phyloP scores from a whole-genome alignment of 1,140 invertebrate genomes.

The Radopholus similis region DNA sequence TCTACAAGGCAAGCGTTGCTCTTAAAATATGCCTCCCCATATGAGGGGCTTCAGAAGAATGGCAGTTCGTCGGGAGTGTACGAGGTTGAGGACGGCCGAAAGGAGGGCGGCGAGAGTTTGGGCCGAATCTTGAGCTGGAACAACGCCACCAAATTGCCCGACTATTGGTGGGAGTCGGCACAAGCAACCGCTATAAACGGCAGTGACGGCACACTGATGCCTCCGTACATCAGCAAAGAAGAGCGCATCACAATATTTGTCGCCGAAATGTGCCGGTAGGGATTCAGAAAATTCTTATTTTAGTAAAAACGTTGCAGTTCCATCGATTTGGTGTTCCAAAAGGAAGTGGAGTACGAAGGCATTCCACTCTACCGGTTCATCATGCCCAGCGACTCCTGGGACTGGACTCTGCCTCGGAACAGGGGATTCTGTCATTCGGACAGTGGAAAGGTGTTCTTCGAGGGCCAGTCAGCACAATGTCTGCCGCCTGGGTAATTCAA shows the following conservation, averaged over 20 bases:
- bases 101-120: conserved; percentile 41
- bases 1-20: conserved; percentile 34
- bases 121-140: conserved; percentile 49
- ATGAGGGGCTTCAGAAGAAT: conserved; percentile 46
- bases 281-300: not conserved
- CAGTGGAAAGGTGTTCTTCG: conserved; percentile 25
- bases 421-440: conserved; percentile 42
- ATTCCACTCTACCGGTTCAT: conserved; percentile 39
- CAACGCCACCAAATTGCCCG: conserved; percentile 30
- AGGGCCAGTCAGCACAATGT: conserved; percentile 26
- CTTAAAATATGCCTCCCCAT: conserved; percentile 10
- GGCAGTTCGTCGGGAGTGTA: conserved; percentile 43
- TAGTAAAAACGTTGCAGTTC: conserved; percentile 40
- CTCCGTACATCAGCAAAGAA: conserved; percentile 47
- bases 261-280: conserved; percentile 54
- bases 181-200: conserved; percentile 50
- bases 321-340: conserved; percentile 35
- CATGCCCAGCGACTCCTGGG: conserved; percentile 25
- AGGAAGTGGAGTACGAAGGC: conserved; percentile 45
- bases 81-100: conserved; percentile 43
- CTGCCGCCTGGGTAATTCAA: conserved; percentile 35
- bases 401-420: conserved; percentile 22
- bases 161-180: conserved; percentile 43
- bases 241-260: conserved; percentile 51
- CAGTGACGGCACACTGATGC: conserved; percentile 56